Base-by-base conservation (phyloP, 2,888 invertebrate species). In the Cheilosia vulpina region DNA sequence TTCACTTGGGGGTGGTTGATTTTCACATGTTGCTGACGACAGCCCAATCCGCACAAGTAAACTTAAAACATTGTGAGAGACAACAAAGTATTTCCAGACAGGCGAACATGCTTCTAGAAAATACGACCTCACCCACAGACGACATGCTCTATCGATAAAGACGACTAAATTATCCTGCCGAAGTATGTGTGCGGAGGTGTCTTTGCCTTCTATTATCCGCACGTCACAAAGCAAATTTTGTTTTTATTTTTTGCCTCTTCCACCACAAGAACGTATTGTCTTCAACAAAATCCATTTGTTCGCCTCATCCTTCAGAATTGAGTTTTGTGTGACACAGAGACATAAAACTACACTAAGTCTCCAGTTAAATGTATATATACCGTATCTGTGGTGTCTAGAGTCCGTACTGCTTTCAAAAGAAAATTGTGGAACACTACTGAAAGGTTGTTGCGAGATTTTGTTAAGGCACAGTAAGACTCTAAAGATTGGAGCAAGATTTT, bases 81-180 rank as follows among this genome's bases (percentile, higher is more conserved):
- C 73, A 79, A 75, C 83, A 84, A 83, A 83, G 77, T 77, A 66
- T 52, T 65, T 43, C 62, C 73, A 83, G 78, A 78, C 83, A 68
- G 68, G 21, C 15, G 58, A 73, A 78, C 73, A 83, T 73, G 77
- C 50, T 83, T 73, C 45, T 43, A 57, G 55, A 66, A 82, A 63
- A 50, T 60, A 75, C 68, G 62, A 80, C 68, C 82, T 66, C 38
- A 72, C 66, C 71, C 82, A 66, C 66, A 75, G 58, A 69, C 73
- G 38, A 38, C 73, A 69, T 73, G 71, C 41, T 78, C 73, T 60
- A 69, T 84, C 83, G 78, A 84, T 84, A 84, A 84, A 84, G 83
- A 84, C 83, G 73, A 75, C 83, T 84, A 79, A 84, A 84, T 84
- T 79, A 84, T 83, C 72, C 68, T 78, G 73, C 73, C 68, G 53